A percentile compares a stretch with the other conserved stretches of the same genome.
These are phyloP conservation scores for Leucophenga montana DNA, from an alignment of 2,888 invertebrate genomes.

Conservation along the genomic window DNA sequence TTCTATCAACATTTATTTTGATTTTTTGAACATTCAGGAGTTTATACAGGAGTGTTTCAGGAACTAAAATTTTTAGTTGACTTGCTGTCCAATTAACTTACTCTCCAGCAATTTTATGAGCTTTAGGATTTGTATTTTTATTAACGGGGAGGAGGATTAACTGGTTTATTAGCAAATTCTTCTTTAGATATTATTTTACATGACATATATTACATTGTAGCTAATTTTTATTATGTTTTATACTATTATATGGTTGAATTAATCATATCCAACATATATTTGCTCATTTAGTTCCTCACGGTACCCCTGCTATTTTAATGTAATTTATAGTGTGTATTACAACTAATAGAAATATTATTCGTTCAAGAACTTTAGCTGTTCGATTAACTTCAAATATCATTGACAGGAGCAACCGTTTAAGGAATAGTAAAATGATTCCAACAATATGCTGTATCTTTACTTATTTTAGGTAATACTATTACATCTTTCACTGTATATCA, in stretches of 20 bases:
- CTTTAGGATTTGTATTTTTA: no score
- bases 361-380: slow-evolving; percentile 80
- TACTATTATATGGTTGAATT: slow-evolving; percentile 79
- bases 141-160: no score
- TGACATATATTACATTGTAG: no score
- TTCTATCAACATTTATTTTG: slow-evolving; percentile 89
- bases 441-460: slow-evolving; percentile 75
- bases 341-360: slow-evolving; percentile 82
- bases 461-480: slow-evolving; percentile 73
- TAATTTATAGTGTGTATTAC: slow-evolving; percentile 85
- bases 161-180: no score
- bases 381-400: slow-evolving; percentile 83
- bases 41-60: no score
- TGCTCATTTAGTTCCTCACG: no score
- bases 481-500: slow-evolving; percentile 73
- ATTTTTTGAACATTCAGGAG: slow-evolving; percentile 91
- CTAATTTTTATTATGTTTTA: no score
- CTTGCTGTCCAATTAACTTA: no score
- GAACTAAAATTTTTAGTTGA: no score
- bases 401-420: slow-evolving; percentile 76
- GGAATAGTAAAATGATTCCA: slow-evolving; percentile 79
- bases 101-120: no score
- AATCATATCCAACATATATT: no score
- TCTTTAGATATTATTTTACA: no score
- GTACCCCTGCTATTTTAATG: slow-evolving; percentile 78